Evolutionary conservation across 2,797 vertebrate species (phyloP).

Genomic region (Sebastes taczanowskii): DNA sequence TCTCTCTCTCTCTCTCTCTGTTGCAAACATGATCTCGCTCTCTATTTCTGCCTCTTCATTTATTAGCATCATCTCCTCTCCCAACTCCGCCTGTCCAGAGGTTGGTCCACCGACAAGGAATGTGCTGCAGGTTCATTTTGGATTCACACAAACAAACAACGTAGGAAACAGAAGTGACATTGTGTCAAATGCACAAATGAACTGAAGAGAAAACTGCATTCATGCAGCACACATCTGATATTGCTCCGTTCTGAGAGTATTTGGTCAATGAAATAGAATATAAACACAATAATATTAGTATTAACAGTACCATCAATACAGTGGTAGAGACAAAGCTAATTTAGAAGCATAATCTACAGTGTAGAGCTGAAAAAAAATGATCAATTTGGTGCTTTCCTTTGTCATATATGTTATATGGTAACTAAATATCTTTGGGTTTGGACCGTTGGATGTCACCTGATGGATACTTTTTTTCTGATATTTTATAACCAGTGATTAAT

Average conservation of each 20-base stretch:
- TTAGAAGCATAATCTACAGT: not conserved
- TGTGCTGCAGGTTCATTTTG: slow-evolving; percentile 27
- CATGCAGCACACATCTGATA: not conserved
- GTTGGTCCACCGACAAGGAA: slow-evolving; percentile 20
- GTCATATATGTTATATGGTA: not conserved
- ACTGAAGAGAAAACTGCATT: not conserved
- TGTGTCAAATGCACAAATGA: not conserved
- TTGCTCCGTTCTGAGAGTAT: not conserved
- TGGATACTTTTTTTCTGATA: not conserved
- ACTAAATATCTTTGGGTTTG: not conserved
- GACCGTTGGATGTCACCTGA: not conserved
- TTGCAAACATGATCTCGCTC: not conserved
- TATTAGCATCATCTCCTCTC: slow-evolving; percentile 31
- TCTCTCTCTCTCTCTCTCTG: not conserved
- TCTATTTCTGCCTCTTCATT: slow-evolving; percentile 3
- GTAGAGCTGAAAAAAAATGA: not conserved
- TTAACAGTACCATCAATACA: not conserved
- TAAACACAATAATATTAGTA: not conserved
- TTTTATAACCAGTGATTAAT: not conserved
- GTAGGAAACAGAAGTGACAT: not conserved
- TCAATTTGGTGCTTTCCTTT: not conserved
- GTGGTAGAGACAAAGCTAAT: not conserved
- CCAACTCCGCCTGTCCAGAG: not conserved
- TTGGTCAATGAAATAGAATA: not conserved
- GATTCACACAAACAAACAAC: slow-evolving; percentile 3